Evolutionary conservation across 2,113 vertebrate species (phyloP).

Genomic region (Seriola aureovittata): DNA sequence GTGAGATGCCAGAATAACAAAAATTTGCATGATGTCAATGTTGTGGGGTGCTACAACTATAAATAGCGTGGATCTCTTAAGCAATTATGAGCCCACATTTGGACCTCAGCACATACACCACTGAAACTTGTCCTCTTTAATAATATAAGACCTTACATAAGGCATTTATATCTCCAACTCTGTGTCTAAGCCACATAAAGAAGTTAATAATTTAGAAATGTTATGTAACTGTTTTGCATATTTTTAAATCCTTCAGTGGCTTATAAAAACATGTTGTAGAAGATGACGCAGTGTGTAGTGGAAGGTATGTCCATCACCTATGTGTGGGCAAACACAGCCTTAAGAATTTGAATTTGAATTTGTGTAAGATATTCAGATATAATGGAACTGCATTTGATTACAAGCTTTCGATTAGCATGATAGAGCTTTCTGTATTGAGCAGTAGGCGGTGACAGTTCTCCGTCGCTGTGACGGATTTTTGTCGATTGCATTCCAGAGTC

Average conservation of each 20-base stretch:
- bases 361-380: neutral
- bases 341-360: slow-evolving; percentile 1
- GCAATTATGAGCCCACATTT: slow-evolving; percentile 84
- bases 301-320: slow-evolving; percentile 51
- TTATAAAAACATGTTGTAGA: slow-evolving; percentile 61
- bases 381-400: neutral
- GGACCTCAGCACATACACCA: slow-evolving; percentile 75
- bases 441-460: neutral
- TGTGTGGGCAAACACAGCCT: slow-evolving; percentile 20
- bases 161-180: slow-evolving; percentile 80
- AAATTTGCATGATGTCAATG: slow-evolving; percentile 77
- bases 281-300: slow-evolving; percentile 40
- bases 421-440: neutral
- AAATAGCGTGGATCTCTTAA: slow-evolving; percentile 82
- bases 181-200: slow-evolving; percentile 83
- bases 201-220: slow-evolving; percentile 83
- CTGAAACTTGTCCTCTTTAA: slow-evolving; percentile 83
- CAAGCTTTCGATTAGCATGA: neutral
- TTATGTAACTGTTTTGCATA: slow-evolving; percentile 84
- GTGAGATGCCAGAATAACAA: slow-evolving; percentile 48
- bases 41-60: slow-evolving; percentile 75
- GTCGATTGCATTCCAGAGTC: no score
- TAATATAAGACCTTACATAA: slow-evolving; percentile 85
- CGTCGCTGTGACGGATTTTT: no score
- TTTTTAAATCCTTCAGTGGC: slow-evolving; percentile 74